Percentiles rank a stretch among this genome's conserved stretches.
Conservation (phyloP, 2,113 vertebrate species). For the Dipodomys spectabilis region DNA sequence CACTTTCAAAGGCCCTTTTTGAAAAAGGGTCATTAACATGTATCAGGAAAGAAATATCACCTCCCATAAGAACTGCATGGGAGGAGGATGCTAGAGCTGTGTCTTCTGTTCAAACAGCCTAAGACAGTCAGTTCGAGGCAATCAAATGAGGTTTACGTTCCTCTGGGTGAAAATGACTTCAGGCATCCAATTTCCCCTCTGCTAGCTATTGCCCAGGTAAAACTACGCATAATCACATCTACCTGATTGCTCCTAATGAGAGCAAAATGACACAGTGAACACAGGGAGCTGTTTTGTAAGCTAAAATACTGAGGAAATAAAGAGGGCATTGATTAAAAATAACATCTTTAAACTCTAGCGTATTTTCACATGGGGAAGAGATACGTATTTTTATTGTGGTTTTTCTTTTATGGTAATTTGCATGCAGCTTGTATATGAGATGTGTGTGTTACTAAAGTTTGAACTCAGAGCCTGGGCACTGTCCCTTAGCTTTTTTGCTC, state of each 20-base stretch:
- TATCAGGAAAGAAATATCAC: not conserved
- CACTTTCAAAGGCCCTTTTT: not conserved
- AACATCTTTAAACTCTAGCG: not conserved
- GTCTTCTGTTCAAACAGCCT: not conserved
- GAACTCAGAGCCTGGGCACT: too few species aligned
- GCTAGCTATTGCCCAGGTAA: not conserved
- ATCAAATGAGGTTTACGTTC: not conserved
- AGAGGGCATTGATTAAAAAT: not conserved
- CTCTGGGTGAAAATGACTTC: not conserved
- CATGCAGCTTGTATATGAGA: not conserved
- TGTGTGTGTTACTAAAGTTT: too few species aligned
- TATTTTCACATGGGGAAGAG: not conserved
- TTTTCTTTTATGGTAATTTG: not conserved
- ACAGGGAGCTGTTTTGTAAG: not conserved
- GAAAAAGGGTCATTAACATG: not conserved
- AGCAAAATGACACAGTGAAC: not conserved
- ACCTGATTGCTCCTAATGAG: not conserved
- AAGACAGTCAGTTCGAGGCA: not conserved
- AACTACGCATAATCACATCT: not conserved
- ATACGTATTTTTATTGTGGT: constrained; percentile 25
- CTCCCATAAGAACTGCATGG: not conserved
- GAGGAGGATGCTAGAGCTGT: not conserved
- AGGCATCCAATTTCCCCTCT: not conserved
- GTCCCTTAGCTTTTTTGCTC: too few species aligned
- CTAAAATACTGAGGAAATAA: not conserved